Conservation (phyloP, 2,113 vertebrate genomes). For the Pristiophorus japonicus region DNA sequence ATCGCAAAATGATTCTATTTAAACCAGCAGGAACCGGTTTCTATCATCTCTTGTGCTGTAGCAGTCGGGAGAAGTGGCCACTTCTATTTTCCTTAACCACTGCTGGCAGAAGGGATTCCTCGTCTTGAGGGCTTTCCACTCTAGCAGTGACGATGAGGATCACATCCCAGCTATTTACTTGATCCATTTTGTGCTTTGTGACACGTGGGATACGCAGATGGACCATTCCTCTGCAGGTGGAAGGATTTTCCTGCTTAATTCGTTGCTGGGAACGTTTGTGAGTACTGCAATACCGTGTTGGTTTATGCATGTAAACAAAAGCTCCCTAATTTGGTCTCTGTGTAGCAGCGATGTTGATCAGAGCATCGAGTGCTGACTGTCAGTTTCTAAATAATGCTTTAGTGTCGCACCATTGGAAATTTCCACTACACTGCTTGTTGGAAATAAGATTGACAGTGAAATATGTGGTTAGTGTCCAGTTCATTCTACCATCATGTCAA, state of each 20-base stretch:
- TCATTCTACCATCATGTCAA: neutral
- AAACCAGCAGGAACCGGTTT: constrained; percentile 22
- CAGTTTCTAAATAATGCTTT: neutral
- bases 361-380: neutral
- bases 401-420: neutral
- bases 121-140: neutral
- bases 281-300: neutral
- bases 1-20: neutral
- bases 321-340: neutral
- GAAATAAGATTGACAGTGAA: neutral
- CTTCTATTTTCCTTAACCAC: constrained; percentile 26
- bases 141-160: neutral
- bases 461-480: neutral
- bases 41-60: neutral
- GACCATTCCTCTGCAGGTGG: neutral
- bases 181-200: neutral
- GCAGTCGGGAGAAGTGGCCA: neutral
- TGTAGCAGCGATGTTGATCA: neutral
- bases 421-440: neutral
- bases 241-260: constrained; percentile 34
- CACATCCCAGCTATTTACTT: neutral
- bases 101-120: constrained; percentile 8
- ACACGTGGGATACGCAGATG: neutral
- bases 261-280: constrained; percentile 31
- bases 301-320: neutral